These are phyloP conservation scores for Strigamia crassipes DNA, from an alignment of 2,888 invertebrate genomes.

Conservation along the genomic window DNA sequence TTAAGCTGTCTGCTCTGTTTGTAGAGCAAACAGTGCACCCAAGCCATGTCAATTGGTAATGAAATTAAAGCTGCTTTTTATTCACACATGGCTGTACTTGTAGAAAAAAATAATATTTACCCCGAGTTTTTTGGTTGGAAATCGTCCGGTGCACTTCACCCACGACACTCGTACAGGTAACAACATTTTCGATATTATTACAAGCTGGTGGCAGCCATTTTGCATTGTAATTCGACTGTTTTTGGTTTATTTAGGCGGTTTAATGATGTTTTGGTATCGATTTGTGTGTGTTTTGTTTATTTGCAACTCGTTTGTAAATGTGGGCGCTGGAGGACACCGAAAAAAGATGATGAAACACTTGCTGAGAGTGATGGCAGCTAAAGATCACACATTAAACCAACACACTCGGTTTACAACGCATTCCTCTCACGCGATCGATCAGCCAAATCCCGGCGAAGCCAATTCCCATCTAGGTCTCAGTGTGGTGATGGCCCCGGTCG, in stretches of 20 bases:
- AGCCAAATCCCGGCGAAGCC: not conserved
- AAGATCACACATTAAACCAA: slow-evolving; percentile 8
- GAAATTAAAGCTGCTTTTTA: slow-evolving; percentile 25
- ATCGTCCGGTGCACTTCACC: not conserved
- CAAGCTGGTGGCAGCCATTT: not conserved
- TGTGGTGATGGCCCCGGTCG: not conserved
- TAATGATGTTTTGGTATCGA: slow-evolving; percentile 13
- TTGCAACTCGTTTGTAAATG: not conserved
- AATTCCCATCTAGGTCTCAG: not conserved
- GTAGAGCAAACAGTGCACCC: slow-evolving; percentile 31
- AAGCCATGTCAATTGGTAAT: slow-evolving; percentile 33
- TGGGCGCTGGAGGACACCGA: not conserved
- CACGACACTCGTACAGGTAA: not conserved
- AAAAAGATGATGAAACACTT: slow-evolving; percentile 31
- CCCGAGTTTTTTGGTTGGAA: not conserved
- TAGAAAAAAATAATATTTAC: slow-evolving; percentile 42
- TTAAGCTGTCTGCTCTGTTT: slow-evolving; percentile 1
- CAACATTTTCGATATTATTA: not conserved
- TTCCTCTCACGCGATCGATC: not conserved
- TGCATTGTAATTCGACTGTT: not conserved
- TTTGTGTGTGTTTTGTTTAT: not conserved
- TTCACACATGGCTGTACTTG: slow-evolving; percentile 29
- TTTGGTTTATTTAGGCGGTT: not conserved
- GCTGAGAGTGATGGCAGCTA: not conserved
- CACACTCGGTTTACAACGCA: not conserved